Evolutionary conservation across 2,797 vertebrate species (phyloP).

Genomic region (Pampus argenteus): DNA sequence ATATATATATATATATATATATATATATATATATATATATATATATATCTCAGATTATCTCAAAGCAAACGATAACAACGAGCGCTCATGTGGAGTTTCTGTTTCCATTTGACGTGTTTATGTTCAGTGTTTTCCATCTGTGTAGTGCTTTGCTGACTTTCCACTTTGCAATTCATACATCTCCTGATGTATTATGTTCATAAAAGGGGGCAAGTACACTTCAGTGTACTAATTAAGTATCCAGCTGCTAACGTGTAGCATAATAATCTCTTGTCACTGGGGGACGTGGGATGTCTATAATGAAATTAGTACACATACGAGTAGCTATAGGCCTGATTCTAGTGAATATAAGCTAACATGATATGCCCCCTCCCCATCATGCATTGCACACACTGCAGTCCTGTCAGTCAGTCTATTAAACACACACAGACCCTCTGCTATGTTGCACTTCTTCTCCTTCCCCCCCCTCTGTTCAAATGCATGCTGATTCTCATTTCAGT

Average conservation of each 20-base stretch:
- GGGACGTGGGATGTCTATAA: slow-evolving; percentile 14
- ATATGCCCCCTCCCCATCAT: not conserved
- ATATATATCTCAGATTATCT: too few species aligned
- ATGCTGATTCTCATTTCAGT: slow-evolving; percentile 72
- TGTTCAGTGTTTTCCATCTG: not conserved
- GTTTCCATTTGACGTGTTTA: slow-evolving; percentile 3
- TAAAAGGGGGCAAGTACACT: slow-evolving; percentile 20
- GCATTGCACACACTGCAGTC: slow-evolving; percentile 21
- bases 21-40: too few species aligned
- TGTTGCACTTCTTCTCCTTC: slow-evolving; percentile 5
- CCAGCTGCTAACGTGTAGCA: slow-evolving; percentile 49
- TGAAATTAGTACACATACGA: slow-evolving; percentile 35
- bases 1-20: too few species aligned
- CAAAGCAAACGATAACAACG: not conserved
- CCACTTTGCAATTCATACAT: slow-evolving; percentile 20
- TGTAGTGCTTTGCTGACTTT: slow-evolving; percentile 25
- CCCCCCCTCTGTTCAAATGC: slow-evolving; percentile 6
- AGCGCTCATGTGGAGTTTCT: not conserved
- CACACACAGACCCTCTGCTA: slow-evolving; percentile 1
- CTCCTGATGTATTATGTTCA: slow-evolving; percentile 17
- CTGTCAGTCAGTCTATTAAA: slow-evolving; percentile 46
- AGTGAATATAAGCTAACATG: not conserved
- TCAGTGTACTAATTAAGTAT: slow-evolving; percentile 46
- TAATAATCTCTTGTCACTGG: slow-evolving; percentile 42
- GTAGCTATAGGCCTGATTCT: not conserved